phyloP scores from a whole-genome alignment of 2,113 vertebrate species.

The Mustelus asterias region DNA sequence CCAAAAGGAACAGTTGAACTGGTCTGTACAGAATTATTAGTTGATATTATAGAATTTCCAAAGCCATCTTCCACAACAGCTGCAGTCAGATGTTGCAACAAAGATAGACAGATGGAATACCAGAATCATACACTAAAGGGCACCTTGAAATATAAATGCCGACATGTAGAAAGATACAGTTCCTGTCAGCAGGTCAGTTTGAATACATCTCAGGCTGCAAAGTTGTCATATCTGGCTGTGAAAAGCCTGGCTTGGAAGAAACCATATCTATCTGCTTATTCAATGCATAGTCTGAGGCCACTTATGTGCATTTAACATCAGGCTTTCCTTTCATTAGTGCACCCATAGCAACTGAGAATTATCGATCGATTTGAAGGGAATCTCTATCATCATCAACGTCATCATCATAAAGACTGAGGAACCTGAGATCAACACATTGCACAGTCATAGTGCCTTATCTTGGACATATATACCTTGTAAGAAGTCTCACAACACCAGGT shows the following conservation, averaged over 20 bases:
- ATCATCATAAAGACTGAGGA: neutral
- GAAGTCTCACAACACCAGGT: neutral
- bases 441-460: neutral
- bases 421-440: neutral
- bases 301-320: neutral
- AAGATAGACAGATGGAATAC: neutral
- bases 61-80: neutral
- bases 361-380: neutral
- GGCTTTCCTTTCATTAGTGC: neutral
- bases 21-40: neutral
- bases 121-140: neutral
- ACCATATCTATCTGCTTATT: neutral
- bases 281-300: neutral
- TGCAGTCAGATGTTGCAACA: too few species aligned
- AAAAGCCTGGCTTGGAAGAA: too few species aligned
- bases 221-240: neutral
- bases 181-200: neutral
- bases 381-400: neutral
- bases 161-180: neutral
- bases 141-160: neutral
- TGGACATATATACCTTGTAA: neutral
- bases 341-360: neutral
- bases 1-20: neutral
- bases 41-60: neutral
- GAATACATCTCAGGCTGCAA: neutral